Percentiles rank a stretch among this genome's conserved stretches.
Evolutionary conservation across 2,113 vertebrate genomes (phyloP).

Genomic region (Microtus ochrogaster): DNA sequence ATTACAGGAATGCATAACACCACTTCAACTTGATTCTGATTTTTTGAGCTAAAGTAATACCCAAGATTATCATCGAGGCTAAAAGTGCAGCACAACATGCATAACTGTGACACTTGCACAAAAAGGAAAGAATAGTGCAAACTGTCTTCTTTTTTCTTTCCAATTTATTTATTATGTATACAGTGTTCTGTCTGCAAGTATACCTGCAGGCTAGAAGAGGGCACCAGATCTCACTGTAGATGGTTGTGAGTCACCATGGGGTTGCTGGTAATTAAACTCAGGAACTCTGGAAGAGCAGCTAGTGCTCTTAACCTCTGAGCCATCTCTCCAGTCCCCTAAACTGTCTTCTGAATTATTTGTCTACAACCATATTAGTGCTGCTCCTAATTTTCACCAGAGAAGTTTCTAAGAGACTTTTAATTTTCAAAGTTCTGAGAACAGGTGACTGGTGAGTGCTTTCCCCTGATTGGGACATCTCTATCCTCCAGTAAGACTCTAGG

Average conservation of each 20-base stretch:
- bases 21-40: background rate
- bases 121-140: constrained; percentile 16
- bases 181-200: too few relatives aligned
- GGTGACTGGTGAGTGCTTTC: background rate
- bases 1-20: background rate
- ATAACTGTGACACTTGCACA: background rate
- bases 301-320: too few relatives aligned
- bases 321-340: background rate
- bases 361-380: background rate
- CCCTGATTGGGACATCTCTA: background rate
- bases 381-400: background rate
- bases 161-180: too few relatives aligned
- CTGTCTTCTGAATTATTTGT: background rate
- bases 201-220: too few relatives aligned
- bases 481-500: background rate
- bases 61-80: background rate
- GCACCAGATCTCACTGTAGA: too few relatives aligned
- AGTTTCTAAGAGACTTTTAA: background rate
- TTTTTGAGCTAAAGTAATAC: background rate
- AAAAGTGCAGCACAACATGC: background rate
- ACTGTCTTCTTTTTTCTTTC: background rate
- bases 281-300: too few relatives aligned
- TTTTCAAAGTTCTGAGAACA: background rate
- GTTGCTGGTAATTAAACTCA: too few relatives aligned
- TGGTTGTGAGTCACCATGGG: too few relatives aligned